Evolutionary conservation across 2,113 vertebrate species (phyloP).

Genomic region (Elanus axillaris): DNA sequence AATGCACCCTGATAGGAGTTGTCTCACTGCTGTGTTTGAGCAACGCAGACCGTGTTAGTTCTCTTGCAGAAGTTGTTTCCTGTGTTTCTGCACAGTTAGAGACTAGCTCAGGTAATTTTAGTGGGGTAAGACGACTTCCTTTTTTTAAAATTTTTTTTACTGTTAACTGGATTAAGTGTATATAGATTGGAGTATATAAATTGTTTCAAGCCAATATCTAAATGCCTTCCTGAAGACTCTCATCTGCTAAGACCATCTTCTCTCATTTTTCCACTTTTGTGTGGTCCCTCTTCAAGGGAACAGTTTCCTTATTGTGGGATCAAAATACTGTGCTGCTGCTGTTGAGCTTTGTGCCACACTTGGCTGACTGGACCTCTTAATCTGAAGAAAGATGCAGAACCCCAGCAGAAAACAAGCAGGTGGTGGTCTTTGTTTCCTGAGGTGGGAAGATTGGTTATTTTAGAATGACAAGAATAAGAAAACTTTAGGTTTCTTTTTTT

Average conservation of each 20-base stretch:
- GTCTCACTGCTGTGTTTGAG: background rate
- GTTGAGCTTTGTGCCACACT: background rate
- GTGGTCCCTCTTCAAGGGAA: background rate
- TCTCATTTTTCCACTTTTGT: background rate
- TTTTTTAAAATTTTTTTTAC: background rate
- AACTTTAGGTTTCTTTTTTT: background rate
- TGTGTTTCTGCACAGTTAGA: background rate
- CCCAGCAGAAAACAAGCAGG: background rate
- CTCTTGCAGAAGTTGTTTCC: background rate
- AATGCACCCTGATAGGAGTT: background rate
- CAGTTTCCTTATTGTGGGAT: background rate
- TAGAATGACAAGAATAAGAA: background rate
- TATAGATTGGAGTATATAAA: background rate
- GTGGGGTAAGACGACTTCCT: background rate
- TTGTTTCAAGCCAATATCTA: background rate
- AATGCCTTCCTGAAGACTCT: background rate
- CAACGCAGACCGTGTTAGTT: background rate
- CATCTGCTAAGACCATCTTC: background rate
- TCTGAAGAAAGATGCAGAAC: background rate
- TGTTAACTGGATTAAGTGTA: background rate
- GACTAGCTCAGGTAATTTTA: background rate
- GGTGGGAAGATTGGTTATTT: background rate
- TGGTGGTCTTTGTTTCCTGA: background rate
- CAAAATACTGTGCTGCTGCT: background rate
- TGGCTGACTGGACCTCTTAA: background rate